Conservation (phyloP, 2,888 invertebrate genomes). For the Creontiades dilutus region DNA sequence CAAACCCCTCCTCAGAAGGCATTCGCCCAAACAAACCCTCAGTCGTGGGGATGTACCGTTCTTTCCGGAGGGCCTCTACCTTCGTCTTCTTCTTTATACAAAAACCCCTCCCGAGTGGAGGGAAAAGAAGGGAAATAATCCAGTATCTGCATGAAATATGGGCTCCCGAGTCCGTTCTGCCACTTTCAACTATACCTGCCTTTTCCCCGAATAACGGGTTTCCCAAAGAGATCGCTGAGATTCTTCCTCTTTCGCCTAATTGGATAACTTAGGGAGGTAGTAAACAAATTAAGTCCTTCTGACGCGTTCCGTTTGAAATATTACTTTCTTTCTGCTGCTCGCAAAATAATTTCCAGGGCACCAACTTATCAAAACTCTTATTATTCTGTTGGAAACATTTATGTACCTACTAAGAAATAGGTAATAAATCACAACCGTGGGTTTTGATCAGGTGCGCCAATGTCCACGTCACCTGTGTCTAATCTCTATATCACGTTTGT, state of each 20-base stretch:
- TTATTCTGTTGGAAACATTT: too few relatives aligned
- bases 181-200: conserved; percentile 49
- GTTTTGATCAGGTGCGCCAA: too few relatives aligned
- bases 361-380: too few relatives aligned
- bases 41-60: conserved; percentile 17
- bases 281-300: conserved; percentile 52
- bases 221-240: conserved; percentile 35
- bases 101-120: not conserved
- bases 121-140: conserved; percentile 57
- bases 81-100: conserved; percentile 50
- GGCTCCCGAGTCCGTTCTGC: conserved; percentile 27
- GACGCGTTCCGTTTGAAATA: conserved; percentile 35
- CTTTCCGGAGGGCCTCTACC: not conserved
- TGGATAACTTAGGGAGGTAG: conserved; percentile 59
- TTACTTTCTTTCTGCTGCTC: not conserved
- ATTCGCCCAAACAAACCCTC: conserved; percentile 32
- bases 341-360: not conserved
- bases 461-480: too few relatives aligned
- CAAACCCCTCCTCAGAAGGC: not conserved
- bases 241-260: not conserved
- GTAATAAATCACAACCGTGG: too few relatives aligned
- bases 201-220: conserved; percentile 34
- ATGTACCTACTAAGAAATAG: too few relatives aligned
- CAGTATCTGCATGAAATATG: conserved; percentile 68
- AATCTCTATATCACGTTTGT: too few relatives aligned